These are phyloP conservation scores for Pseudococcus viburni DNA, from an alignment of 2,888 invertebrate genomes.

Conservation along the genomic window DNA sequence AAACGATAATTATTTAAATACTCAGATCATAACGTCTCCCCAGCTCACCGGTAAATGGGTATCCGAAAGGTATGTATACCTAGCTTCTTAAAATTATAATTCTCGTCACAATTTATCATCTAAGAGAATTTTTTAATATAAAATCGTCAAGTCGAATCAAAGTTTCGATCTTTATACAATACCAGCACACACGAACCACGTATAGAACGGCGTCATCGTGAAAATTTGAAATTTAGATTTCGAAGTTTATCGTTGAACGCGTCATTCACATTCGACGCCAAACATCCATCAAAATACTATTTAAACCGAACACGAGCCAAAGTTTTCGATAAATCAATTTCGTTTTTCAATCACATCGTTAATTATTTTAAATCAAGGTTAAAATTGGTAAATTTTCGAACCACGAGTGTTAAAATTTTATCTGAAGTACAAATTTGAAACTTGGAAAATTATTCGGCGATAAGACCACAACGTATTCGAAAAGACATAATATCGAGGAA, in stretches of 20 bases:
- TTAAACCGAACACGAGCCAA: background rate
- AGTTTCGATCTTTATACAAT: too few relatives aligned
- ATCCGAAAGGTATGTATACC: constrained; percentile 4
- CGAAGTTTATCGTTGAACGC: background rate
- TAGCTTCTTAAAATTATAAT: background rate
- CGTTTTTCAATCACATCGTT: constrained; percentile 2
- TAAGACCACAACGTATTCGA: background rate
- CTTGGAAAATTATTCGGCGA: background rate
- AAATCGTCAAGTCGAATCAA: too few relatives aligned
- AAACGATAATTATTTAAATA: constrained; percentile 5
- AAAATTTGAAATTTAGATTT: constrained; percentile 47
- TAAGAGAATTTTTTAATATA: too few relatives aligned
- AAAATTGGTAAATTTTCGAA: background rate
- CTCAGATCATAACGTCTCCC: constrained; percentile 28
- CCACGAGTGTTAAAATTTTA: background rate
- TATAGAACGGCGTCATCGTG: constrained; percentile 16
- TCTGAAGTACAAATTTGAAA: constrained; percentile 1
- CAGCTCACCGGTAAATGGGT: constrained; percentile 47
- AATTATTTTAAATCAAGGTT: constrained; percentile 32
- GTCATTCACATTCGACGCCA: constrained; percentile 14
- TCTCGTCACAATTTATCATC: background rate
- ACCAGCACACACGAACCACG: background rate
- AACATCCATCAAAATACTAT: constrained; percentile 22
- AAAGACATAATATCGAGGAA: background rate
- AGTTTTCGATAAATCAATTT: constrained; percentile 24